These are phyloP conservation scores for Corythornis cristatus DNA, from an alignment of 2,113 vertebrate species.

Conservation along the genomic window DNA sequence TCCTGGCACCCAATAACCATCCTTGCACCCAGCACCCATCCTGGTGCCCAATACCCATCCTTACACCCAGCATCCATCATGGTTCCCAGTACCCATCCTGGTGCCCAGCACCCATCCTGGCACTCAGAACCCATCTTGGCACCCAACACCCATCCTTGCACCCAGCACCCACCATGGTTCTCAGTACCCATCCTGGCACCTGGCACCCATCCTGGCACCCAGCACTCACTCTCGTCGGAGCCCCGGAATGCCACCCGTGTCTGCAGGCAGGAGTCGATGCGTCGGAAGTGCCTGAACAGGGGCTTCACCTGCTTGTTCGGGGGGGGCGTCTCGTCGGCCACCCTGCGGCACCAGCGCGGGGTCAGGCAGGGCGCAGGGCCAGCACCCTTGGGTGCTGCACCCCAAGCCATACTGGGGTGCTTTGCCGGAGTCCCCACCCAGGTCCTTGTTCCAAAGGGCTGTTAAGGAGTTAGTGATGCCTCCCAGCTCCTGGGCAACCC, in stretches of 20 bases:
- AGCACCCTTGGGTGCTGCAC: not conserved
- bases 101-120: not conserved
- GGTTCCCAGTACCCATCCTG: conserved; percentile 64
- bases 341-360: conserved; percentile 57
- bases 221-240: conserved; percentile 91
- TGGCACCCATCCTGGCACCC: not conserved
- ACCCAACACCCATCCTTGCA: not conserved
- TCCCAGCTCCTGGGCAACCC: not conserved
- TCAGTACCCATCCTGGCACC: not conserved
- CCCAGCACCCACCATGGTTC: not conserved
- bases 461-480: not conserved
- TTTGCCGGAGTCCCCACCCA: fast-evolving
- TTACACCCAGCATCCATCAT: not conserved
- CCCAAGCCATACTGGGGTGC: not conserved
- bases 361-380: not conserved
- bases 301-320: conserved; percentile 92
- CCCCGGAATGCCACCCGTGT: conserved; percentile 95
- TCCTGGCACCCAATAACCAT: conserved; percentile 66
- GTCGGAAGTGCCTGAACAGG: conserved; percentile 93
- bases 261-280: conserved; percentile 95
- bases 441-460: not conserved
- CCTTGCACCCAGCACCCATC: not conserved
- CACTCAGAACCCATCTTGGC: conserved; percentile 64
- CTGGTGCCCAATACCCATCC: conserved; percentile 66
- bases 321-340: conserved; percentile 85